These are phyloP conservation scores for Hassar affinis DNA, from an alignment of 2,113 vertebrate species.

Conservation along the genomic window DNA sequence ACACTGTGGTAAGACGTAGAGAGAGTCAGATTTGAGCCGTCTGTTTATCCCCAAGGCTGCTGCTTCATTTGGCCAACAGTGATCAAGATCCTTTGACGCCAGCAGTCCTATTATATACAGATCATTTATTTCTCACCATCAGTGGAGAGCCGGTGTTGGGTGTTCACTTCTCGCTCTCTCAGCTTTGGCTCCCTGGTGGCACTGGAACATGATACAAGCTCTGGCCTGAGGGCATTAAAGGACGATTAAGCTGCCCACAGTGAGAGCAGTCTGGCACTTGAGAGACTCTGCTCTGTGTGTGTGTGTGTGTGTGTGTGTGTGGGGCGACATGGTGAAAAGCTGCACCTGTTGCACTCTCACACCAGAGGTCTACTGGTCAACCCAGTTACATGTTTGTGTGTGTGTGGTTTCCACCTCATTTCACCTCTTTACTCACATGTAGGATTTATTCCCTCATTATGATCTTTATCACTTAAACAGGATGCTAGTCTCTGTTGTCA, in stretches of 20 bases:
- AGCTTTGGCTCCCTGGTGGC: background rate
- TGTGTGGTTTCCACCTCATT: background rate
- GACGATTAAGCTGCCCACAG: constrained; percentile 35
- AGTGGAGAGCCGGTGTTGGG: constrained; percentile 25
- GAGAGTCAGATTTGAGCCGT: background rate
- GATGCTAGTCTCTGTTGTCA: background rate
- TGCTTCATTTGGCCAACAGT: background rate
- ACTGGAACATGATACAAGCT: constrained; percentile 26
- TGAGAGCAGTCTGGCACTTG: background rate
- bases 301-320: background rate
- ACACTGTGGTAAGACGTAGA: background rate
- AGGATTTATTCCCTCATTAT: background rate
- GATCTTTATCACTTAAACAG: background rate
- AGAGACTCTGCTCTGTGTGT: background rate
- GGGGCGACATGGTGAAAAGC: background rate
- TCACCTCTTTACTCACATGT: background rate
- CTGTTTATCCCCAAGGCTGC: background rate
- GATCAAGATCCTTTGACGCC: background rate
- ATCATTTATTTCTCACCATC: constrained; percentile 12
- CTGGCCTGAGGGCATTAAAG: constrained; percentile 41
- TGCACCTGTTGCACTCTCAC: constrained; percentile 23
- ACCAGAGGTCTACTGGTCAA: background rate
- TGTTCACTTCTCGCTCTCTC: constrained; percentile 8
- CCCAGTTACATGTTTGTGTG: background rate
- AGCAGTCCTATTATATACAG: background rate